Conservation (phyloP, 2,888 invertebrate species). For the Protonemura montana region DNA sequence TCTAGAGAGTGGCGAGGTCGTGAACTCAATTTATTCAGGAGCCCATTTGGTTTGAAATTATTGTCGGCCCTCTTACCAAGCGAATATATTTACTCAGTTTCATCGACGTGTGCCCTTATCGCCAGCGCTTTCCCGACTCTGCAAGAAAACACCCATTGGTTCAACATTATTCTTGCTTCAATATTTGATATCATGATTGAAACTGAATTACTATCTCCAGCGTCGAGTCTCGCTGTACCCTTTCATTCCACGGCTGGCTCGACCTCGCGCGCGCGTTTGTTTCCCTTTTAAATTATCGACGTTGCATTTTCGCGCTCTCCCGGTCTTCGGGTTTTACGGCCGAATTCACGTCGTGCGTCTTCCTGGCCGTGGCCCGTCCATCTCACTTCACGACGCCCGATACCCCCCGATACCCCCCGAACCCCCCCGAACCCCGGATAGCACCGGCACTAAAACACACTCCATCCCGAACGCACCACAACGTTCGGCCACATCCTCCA, state of each 20-base stretch:
- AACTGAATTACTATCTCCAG: neutral
- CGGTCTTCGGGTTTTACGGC: neutral
- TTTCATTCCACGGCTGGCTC: neutral
- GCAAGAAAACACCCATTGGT: neutral
- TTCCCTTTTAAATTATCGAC: constrained; percentile 5
- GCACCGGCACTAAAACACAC: no score
- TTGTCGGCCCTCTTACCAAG: neutral
- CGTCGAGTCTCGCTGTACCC: no score
- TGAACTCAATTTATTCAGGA: neutral
- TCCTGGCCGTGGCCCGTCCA: neutral
- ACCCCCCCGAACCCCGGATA: no score
- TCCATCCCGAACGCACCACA: neutral
- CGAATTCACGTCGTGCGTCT: neutral
- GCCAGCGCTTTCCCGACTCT: neutral
- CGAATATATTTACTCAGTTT: neutral
- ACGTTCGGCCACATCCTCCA: no score
- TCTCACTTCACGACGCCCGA: neutral
- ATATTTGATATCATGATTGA: constrained; percentile 12
- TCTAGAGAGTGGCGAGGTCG: no score
- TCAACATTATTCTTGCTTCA: neutral
- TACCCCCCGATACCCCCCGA: no score
- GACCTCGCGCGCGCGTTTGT: neutral
- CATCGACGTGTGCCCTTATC: neutral
- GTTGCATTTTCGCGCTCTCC: neutral
- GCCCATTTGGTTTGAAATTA: neutral